Base-by-base conservation (phyloP, 2,888 invertebrate species). In the Strigamia crassipes region DNA sequence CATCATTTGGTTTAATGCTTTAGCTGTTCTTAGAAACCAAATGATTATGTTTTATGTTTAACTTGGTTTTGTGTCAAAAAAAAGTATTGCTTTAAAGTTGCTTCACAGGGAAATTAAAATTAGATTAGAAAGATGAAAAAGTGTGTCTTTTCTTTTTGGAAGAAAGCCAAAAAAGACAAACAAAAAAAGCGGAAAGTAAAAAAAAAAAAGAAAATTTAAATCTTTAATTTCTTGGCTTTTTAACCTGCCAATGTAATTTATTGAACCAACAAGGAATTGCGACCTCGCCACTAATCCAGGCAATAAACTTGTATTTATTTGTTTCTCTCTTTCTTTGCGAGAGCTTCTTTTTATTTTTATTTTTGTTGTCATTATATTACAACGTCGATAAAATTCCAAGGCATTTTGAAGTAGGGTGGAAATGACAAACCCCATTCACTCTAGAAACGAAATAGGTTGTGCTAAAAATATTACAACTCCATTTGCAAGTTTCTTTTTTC, bases 391-490 rank as follows among this genome's bases (percentile, higher is more conserved):
- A 66, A 51, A 66, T 66, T 66, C 27, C 27, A 27, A 27, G 10
- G 23, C 31, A 12, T 66, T 12, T 27, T n/a, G 66, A 66, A 66
- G 66, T 13, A 15, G 31, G 13, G 27, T 9, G 66, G 27, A 66
- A 66, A 66, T 10, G 23, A 13, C 51, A 15, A 6, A 13, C 13
- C n/a, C n/a, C 2, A 51, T 1, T 66, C 66, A 12, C 66, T 27
- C n/a, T n/a, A 27, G 21, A 66, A 66, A 66, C 10, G 66, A 27
- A 31, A 31, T 66, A 66, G 66, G 66, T 10, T 8, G 23, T 66
- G 27, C 66, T 66, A 66, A 66, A 51, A 66, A 66, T 66, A 31
- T 66, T 66, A 66, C 66, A 66, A 31, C 66, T 66, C 66, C 21
- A 66, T 66, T 66, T n/a, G 66, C 10, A 66, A 31, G n/a, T n/a